phyloP scores from a whole-genome alignment of 2,113 vertebrate species.

The Polypterus bichir region DNA sequence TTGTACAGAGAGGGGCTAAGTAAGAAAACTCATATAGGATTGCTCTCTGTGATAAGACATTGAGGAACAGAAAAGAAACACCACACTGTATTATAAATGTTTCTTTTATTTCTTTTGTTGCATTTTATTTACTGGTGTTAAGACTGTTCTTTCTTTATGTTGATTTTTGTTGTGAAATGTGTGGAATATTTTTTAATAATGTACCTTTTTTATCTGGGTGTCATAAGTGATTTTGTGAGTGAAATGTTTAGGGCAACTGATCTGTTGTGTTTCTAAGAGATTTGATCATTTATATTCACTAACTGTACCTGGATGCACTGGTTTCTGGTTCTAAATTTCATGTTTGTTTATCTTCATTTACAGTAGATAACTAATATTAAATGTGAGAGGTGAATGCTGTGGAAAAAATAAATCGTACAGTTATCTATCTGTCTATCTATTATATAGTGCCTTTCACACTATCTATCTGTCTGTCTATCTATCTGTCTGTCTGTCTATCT shows the following conservation, averaged over 20 bases:
- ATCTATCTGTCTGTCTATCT: too few species aligned
- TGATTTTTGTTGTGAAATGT: background rate
- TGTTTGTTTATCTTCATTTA: background rate
- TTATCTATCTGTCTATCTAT: too few species aligned
- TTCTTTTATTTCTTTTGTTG: background rate
- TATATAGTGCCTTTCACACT: too few species aligned
- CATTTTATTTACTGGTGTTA: conserved; percentile 4
- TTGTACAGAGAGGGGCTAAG: too few species aligned
- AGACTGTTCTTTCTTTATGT: conserved; percentile 3
- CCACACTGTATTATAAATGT: background rate
- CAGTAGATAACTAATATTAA: background rate
- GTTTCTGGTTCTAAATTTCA: background rate
- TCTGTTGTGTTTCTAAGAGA: background rate
- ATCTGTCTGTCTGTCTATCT: too few species aligned
- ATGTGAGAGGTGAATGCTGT: background rate
- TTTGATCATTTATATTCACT: background rate
- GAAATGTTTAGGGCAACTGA: background rate
- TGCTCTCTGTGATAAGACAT: background rate
- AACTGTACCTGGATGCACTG: background rate
- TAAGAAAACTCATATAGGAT: too few species aligned
- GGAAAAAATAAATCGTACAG: background rate
- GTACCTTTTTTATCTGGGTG: too few species aligned
- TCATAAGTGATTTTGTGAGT: background rate
- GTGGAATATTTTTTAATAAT: too few species aligned
- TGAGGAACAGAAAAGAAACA: background rate